A percentile compares a stretch with the other conserved stretches of the same genome.
Evolutionary conservation across 2,888 invertebrate species (phyloP).

Genomic region (Pediacus dermestoides): DNA sequence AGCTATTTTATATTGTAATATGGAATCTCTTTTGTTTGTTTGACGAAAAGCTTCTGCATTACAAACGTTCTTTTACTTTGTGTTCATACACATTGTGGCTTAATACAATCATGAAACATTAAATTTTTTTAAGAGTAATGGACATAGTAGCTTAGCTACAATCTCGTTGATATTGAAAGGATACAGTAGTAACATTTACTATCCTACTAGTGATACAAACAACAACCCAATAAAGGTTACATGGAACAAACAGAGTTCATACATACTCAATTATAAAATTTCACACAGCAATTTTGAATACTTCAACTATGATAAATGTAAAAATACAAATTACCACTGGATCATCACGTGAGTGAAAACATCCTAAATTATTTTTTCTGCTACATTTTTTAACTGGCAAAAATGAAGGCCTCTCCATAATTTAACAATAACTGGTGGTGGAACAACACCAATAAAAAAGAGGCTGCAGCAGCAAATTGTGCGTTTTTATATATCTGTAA

Average conservation of each 20-base stretch:
- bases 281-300: conserved; percentile 30
- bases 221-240: conserved; percentile 32
- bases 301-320: conserved; percentile 37
- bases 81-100: too few species aligned
- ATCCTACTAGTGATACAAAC: conserved; percentile 35
- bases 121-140: conserved; percentile 18
- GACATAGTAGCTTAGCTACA: conserved; percentile 30
- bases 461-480: conserved; percentile 32
- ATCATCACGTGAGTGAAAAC: conserved; percentile 27
- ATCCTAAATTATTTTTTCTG: conserved; percentile 21
- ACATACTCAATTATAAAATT: conserved; percentile 30
- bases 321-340: conserved; percentile 45
- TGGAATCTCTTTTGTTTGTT: too few species aligned
- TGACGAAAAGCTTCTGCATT: too few species aligned
- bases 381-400: conserved; percentile 26
- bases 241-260: too few species aligned
- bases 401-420: conserved; percentile 38
- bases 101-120: too few species aligned
- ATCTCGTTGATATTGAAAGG: conserved; percentile 44
- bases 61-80: too few species aligned
- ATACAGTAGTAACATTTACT: conserved; percentile 46
- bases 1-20: conserved; percentile 11
- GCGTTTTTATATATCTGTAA: conserved; percentile 29
- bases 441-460: conserved; percentile 7
- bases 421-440: conserved; percentile 18